Evolutionary conservation across 2,888 invertebrate genomes (phyloP).

Genomic region (Drosophila cognata): DNA sequence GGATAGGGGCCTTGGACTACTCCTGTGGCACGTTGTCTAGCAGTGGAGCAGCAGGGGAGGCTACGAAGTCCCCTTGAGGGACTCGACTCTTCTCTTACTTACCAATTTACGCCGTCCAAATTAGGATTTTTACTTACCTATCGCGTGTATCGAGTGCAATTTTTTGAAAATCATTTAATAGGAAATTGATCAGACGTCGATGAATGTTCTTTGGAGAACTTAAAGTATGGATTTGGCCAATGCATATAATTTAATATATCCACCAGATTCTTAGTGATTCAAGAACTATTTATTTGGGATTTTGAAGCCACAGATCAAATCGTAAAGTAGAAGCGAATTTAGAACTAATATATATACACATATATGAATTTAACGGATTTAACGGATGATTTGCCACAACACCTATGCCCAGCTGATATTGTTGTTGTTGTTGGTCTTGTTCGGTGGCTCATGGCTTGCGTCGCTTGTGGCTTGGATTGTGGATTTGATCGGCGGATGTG

Average conservation of each 20-base stretch:
- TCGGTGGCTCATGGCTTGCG: constrained; percentile 49
- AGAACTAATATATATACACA: constrained; percentile 19
- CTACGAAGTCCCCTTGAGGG: neutral
- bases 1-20: neutral
- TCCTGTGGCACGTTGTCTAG: neutral
- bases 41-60: neutral
- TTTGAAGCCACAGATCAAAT: neutral
- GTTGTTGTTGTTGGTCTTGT: neutral
- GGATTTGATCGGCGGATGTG: constrained; percentile 8
- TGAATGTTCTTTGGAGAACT: neutral
- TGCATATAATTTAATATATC: neutral
- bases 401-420: neutral
- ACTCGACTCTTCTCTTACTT: neutral
- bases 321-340: constrained; percentile 2
- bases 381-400: constrained; percentile 6
- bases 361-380: neutral
- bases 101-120: neutral
- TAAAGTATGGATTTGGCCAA: neutral
- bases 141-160: neutral
- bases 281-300: neutral
- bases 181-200: no score
- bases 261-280: neutral
- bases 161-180: neutral
- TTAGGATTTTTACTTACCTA: neutral
- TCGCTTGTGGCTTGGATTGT: constrained; percentile 46